A percentile compares a stretch with the other conserved stretches of the same genome.
Evolutionary conservation across 2,888 invertebrate genomes (phyloP).

Genomic region (Prostheceraeus crozeri): DNA sequence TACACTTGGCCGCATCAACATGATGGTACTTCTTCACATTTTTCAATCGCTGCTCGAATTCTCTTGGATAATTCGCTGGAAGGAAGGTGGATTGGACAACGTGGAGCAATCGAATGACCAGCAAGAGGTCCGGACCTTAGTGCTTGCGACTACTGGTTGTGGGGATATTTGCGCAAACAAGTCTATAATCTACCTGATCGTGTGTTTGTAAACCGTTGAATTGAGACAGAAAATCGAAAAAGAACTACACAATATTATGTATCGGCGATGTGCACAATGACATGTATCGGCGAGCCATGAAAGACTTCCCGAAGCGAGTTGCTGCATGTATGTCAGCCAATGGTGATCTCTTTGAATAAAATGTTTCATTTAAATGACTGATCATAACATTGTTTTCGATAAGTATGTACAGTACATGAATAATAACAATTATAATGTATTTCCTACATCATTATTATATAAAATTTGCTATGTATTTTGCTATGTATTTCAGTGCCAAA

Average conservation of each 20-base stretch:
- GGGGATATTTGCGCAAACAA: slow-evolving; percentile 22
- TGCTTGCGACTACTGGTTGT: slow-evolving; percentile 30
- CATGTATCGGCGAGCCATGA: slow-evolving; percentile 30
- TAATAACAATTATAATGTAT: slow-evolving; percentile 5
- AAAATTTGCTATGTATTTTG: too few relatives aligned
- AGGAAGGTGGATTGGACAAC: slow-evolving; percentile 21
- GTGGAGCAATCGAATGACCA: slow-evolving; percentile 23
- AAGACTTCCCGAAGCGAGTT: slow-evolving; percentile 26
- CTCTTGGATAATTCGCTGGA: too few relatives aligned
- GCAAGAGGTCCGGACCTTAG: slow-evolving; percentile 11
- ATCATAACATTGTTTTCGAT: slow-evolving; percentile 17
- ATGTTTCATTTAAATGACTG: background rate
- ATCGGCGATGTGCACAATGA: too few relatives aligned
- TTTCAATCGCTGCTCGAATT: slow-evolving; percentile 16
- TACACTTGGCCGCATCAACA: slow-evolving; percentile 24
- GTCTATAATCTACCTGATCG: slow-evolving; percentile 24
- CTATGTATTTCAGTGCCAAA: slow-evolving; percentile 22
- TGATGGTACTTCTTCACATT: slow-evolving; percentile 20
- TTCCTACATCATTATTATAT: slow-evolving; percentile 10
- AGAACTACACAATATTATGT: slow-evolving; percentile 23
- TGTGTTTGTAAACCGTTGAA: slow-evolving; percentile 21
- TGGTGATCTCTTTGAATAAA: slow-evolving; percentile 30
- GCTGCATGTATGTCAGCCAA: slow-evolving; percentile 20
- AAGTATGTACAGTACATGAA: slow-evolving; percentile 15
- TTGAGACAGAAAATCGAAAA: slow-evolving; percentile 28